Evolutionary conservation across 2,888 invertebrate genomes (phyloP), one percentile per base, ranked within the genome.

Genomic region (Volucella zonaria): DNA sequence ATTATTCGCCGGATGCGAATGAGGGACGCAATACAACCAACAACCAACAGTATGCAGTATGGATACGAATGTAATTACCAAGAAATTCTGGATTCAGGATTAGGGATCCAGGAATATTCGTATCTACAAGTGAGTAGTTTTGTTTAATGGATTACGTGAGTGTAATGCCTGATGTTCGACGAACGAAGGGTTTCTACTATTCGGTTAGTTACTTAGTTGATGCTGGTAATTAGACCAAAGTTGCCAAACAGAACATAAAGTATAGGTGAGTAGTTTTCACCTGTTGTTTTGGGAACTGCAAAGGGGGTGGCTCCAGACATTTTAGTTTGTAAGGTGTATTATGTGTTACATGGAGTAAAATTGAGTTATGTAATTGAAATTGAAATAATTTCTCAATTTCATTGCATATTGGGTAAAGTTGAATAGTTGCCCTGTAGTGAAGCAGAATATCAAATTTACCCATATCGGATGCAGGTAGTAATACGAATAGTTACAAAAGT

Each of bases 81-180:
- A 14, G 45, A 11, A 18, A 45, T 47, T 51, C 62, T 43, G 62
- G 73, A 54, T 62, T 47, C 45, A 10, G 47, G 18, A 14, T 14
- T 8, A 49, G 12, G 31, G 31, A 31, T 12, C 14, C 14, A n/a
- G 14, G 12, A 42, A 52, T 62, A 38, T 56, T 56, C 70, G 43
- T 31, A 80, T 66, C 83, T 80, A 76, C 71, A 80, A 80, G 83
- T 80, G 75, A 80, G 83, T 80, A 66, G 80, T 80, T 83, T 71
- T 71, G 71, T 76, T 83, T 79, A 83, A 83, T 83, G 83, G 80
- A 80, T 80, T 83, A 83, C 83, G 83, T 83, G 83, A 83, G 75
- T 67, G 83, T 83, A 80, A 64, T 83, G 70, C 71, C 43, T 80
- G 80, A 83, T 80, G 75, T 56, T 61, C 54, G 38, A 75, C 47